These are phyloP conservation scores for Aphaenogaster ashmeadi DNA, from an alignment of 1,140 invertebrate genomes.

Conservation along the genomic window DNA sequence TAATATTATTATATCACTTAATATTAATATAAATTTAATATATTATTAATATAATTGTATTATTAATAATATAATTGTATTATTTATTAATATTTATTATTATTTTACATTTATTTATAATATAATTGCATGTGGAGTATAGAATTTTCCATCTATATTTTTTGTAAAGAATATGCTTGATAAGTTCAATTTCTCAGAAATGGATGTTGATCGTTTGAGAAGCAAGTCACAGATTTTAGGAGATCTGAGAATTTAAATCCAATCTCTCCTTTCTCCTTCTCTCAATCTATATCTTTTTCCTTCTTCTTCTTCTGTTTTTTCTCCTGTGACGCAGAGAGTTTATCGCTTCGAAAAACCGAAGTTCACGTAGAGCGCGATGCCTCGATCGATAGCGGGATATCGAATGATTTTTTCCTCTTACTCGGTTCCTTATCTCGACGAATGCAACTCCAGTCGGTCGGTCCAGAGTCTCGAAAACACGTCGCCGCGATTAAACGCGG, in stretches of 20 bases:
- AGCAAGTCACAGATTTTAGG: constrained; percentile 14
- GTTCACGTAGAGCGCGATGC: constrained; percentile 70
- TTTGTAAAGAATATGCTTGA: background rate
- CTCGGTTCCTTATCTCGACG: constrained; percentile 37
- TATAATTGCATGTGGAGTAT: background rate
- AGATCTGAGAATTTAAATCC: background rate
- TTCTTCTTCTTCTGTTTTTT: constrained; percentile 61
- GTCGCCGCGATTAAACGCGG: constrained; percentile 49
- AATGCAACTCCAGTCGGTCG: constrained; percentile 51
- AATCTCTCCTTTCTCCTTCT: constrained; percentile 26
- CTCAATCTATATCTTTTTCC: constrained; percentile 30
- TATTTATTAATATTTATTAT: too few species aligned
- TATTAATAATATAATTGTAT: background rate
- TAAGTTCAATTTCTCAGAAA: background rate
- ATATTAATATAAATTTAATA: too few species aligned
- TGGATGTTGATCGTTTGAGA: background rate
- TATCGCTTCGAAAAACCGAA: constrained; percentile 73
- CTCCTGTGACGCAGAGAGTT: constrained; percentile 50
- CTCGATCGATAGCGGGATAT: constrained; percentile 59
- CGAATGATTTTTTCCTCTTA: constrained; percentile 61
- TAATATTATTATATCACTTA: background rate
- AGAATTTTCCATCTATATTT: background rate
- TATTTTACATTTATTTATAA: background rate
- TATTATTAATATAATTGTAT: background rate
- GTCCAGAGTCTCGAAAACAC: constrained; percentile 64